Percentiles rank a stretch among this genome's conserved stretches.
These are phyloP conservation scores for Neria commutata DNA, from an alignment of 2,888 invertebrate genomes.

Conservation along the genomic window DNA sequence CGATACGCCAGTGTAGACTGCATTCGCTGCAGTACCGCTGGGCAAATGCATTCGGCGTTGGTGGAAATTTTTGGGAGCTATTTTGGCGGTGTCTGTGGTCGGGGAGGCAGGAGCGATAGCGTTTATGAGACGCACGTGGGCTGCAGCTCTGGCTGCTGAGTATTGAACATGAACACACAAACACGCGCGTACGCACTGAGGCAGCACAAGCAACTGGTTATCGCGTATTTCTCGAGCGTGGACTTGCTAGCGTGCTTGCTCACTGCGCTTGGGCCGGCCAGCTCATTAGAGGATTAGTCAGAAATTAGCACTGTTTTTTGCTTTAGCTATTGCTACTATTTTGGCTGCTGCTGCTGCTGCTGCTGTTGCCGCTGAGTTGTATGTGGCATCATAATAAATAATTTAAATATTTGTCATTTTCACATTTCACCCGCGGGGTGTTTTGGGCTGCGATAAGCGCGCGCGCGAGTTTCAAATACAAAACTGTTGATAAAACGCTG, in stretches of 20 bases:
- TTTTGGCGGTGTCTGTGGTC: constrained; percentile 47
- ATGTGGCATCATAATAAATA: constrained; percentile 8
- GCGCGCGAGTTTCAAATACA: neutral
- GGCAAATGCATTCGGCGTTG: constrained; percentile 58
- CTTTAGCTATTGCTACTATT: constrained; percentile 1
- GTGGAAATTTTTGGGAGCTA: constrained; percentile 54
- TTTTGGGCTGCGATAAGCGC: neutral
- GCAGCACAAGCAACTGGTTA: too few relatives aligned
- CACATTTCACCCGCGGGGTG: constrained; percentile 11
- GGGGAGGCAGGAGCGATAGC: neutral
- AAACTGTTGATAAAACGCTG: neutral
- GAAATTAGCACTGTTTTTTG: constrained; percentile 22
- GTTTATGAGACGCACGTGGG: neutral
- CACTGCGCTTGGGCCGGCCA: neutral
- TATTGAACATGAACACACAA: too few relatives aligned
- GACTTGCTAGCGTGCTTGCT: too few relatives aligned
- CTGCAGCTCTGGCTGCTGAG: too few relatives aligned
- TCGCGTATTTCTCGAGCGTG: too few relatives aligned
- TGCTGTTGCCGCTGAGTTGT: neutral
- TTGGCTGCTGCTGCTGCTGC: neutral
- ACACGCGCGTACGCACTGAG: neutral
- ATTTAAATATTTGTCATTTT: constrained; percentile 24
- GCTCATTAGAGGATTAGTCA: constrained; percentile 23
- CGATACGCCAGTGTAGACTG: constrained; percentile 46
- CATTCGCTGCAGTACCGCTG: constrained; percentile 47